Conservation (phyloP, 2,797 vertebrate species). For the Chelmon rostratus region DNA sequence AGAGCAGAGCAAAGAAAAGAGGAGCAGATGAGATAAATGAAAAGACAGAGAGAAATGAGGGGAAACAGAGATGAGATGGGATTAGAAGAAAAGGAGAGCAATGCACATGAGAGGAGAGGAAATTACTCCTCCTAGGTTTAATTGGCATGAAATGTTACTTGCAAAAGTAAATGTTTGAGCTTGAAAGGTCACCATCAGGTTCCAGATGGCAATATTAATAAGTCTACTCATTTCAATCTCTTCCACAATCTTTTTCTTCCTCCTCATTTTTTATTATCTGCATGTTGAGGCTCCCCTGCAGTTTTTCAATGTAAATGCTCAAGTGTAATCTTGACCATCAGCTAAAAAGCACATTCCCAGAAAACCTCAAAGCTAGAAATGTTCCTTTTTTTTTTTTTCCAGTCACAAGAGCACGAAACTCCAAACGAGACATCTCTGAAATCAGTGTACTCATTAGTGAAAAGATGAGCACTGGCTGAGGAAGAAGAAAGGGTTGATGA, state of each 20-base stretch:
- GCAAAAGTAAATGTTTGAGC: conserved; percentile 59
- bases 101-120: conserved; percentile 21
- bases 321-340: conserved; percentile 2
- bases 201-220: conserved; percentile 25
- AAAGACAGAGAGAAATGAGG: conserved; percentile 17
- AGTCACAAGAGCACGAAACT: conserved; percentile 44
- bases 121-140: conserved; percentile 36
- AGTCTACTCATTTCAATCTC: conserved; percentile 14
- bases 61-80: conserved; percentile 17
- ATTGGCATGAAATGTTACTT: conserved; percentile 64
- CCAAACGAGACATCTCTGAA: conserved; percentile 46
- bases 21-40: conserved; percentile 41
- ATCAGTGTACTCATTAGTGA: conserved; percentile 70
- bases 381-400: not conserved
- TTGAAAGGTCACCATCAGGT: conserved; percentile 53
- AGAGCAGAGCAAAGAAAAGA: not conserved
- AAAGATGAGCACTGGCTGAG: conserved; percentile 51
- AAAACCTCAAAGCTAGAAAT: conserved; percentile 22
- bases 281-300: not conserved
- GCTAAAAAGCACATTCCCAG: not conserved
- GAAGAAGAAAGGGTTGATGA: conserved; percentile 79
- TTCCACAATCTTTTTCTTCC: conserved; percentile 6
- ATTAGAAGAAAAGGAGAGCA: conserved; percentile 25
- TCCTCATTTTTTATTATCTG: not conserved
- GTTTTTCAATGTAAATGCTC: not conserved